phyloP scores from a whole-genome alignment of 2,888 invertebrate genomes.

The Balanococcus diminutus region DNA sequence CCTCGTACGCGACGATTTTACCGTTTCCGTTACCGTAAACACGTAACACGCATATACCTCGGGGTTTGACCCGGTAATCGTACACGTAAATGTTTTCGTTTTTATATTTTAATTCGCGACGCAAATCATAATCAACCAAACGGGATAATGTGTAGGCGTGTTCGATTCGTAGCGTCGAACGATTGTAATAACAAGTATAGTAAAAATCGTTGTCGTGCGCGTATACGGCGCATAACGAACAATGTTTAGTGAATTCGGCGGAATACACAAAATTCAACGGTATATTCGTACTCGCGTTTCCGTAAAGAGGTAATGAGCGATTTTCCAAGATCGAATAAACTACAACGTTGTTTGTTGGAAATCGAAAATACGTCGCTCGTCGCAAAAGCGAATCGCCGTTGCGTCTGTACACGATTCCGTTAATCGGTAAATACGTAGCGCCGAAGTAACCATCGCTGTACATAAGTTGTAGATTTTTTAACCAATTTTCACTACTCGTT shows the following conservation, averaged over 20 bases:
- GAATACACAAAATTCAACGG: background rate
- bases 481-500: too few species aligned
- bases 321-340: background rate
- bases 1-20: background rate
- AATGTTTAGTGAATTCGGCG: background rate
- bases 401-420: background rate
- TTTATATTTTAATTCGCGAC: background rate
- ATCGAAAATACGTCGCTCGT: background rate
- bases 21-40: background rate
- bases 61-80: background rate
- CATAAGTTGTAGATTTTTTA: too few species aligned
- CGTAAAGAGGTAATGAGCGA: background rate
- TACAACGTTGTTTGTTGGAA: background rate
- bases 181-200: background rate
- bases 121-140: background rate
- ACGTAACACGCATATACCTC: background rate
- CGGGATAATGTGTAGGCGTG: background rate
- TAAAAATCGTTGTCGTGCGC: background rate
- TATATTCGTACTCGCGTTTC: background rate
- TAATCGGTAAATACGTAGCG: background rate
- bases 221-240: background rate
- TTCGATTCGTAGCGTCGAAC: background rate
- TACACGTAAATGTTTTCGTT: background rate
- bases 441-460: background rate
- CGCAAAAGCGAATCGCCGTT: background rate